These are phyloP conservation scores for Hemibagrus wyckioides DNA, from an alignment of 2,113 vertebrate species.

Conservation along the genomic window DNA sequence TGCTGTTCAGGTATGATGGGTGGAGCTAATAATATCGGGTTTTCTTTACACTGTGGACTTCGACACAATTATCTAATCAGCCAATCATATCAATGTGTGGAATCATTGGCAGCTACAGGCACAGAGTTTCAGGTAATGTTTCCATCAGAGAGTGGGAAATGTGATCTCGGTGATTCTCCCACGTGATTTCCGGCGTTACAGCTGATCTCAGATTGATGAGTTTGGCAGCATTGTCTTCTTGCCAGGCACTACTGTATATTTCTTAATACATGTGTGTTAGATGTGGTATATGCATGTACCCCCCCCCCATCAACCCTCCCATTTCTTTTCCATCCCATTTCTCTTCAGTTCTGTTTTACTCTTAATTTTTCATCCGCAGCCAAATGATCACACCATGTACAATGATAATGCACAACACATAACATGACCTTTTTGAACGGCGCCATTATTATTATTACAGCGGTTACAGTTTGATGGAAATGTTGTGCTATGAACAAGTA, in stretches of 20 bases:
- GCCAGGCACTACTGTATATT: no score
- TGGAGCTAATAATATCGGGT: not conserved
- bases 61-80: not conserved
- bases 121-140: not conserved
- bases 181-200: not conserved
- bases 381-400: not conserved
- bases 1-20: slow-evolving; percentile 76
- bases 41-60: not conserved
- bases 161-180: not conserved
- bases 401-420: no score
- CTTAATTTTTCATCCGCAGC: not conserved
- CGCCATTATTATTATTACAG: not conserved
- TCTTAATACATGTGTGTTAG: no score
- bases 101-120: not conserved
- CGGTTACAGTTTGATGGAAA: no score
- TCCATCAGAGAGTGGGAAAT: not conserved
- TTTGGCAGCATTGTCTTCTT: no score
- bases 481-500: not conserved
- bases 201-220: not conserved
- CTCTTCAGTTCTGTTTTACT: not conserved
- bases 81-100: not conserved
- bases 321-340: not conserved
- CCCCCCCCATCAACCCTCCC: no score
- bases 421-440: no score
- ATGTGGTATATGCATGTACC: no score